A percentile compares a stretch with the other conserved stretches of the same genome.
Conservation (phyloP, 2,888 invertebrate genomes). For the Rutpela maculata region DNA sequence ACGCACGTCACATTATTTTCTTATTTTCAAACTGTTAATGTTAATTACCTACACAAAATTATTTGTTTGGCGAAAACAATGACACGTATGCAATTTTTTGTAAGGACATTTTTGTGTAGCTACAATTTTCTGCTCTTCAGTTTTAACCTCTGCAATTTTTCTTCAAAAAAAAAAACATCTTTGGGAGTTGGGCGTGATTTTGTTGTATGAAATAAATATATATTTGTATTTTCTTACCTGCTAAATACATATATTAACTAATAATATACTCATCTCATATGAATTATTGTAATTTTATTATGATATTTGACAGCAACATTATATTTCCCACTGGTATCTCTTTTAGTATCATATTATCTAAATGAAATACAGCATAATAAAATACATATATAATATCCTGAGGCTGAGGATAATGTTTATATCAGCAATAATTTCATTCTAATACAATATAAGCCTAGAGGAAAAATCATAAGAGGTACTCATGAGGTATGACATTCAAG, state of each 20-base stretch:
- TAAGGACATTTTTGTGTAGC: too few relatives aligned
- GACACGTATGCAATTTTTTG: too few relatives aligned
- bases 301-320: constrained; percentile 20
- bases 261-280: background rate
- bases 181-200: too few relatives aligned
- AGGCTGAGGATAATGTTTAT: constrained; percentile 24
- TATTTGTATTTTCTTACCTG: background rate
- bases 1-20: too few relatives aligned
- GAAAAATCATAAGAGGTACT: constrained; percentile 25
- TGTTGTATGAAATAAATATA: too few relatives aligned
- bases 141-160: too few relatives aligned
- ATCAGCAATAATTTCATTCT: constrained; percentile 33
- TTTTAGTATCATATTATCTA: constrained; percentile 30
- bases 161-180: too few relatives aligned
- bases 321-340: constrained; percentile 22
- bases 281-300: constrained; percentile 10
- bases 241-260: background rate
- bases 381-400: constrained; percentile 29
- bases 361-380: constrained; percentile 28
- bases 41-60: too few relatives aligned
- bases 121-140: too few relatives aligned
- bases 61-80: too few relatives aligned
- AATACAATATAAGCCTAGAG: constrained; percentile 29
- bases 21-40: too few relatives aligned
- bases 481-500: constrained; percentile 31